Percentiles rank a stretch among this genome's conserved stretches.
These are phyloP conservation scores for Rhopalosiphum maidis DNA, from an alignment of 1,140 invertebrate genomes.

Conservation along the genomic window DNA sequence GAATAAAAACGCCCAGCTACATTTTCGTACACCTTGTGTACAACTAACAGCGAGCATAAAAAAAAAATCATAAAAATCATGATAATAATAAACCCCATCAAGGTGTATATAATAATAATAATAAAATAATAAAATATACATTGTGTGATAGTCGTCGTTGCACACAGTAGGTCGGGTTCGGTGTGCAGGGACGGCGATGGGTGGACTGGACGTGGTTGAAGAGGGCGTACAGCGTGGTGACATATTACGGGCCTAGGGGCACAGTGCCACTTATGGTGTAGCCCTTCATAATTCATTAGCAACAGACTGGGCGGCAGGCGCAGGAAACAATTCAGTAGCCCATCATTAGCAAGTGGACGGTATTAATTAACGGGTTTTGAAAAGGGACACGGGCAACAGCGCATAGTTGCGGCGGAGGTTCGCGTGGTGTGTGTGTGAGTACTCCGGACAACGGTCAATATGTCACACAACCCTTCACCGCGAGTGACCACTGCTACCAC, in stretches of 20 bases:
- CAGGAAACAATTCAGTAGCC: constrained; percentile 22
- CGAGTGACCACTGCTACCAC: constrained; percentile 24
- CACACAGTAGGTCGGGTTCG: background rate
- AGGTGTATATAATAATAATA: background rate
- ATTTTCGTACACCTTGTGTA: background rate
- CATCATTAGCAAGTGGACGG: constrained; percentile 52
- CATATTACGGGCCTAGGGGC: constrained; percentile 31
- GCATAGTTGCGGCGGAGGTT: background rate
- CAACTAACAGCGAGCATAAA: background rate
- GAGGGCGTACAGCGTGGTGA: constrained; percentile 4
- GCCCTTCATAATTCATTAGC: constrained; percentile 54
- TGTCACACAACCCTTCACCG: constrained; percentile 50
- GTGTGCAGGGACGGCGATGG: background rate
- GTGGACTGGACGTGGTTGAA: background rate
- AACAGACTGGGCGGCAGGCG: background rate
- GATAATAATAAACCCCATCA: background rate
- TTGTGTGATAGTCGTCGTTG: background rate
- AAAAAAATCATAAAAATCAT: constrained; percentile 4
- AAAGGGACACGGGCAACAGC: constrained; percentile 22
- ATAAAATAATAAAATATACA: constrained; percentile 1
- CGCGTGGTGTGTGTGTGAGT: background rate
- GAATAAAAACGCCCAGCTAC: constrained; percentile 29
- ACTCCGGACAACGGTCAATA: constrained; percentile 37
- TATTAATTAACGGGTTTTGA: constrained; percentile 54
- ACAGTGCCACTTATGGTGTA: constrained; percentile 7